A percentile compares a stretch with the other conserved stretches of the same genome.
Evolutionary conservation across 2,797 vertebrate genomes (phyloP).

Genomic region (Chiroxiphia lanceolata): DNA sequence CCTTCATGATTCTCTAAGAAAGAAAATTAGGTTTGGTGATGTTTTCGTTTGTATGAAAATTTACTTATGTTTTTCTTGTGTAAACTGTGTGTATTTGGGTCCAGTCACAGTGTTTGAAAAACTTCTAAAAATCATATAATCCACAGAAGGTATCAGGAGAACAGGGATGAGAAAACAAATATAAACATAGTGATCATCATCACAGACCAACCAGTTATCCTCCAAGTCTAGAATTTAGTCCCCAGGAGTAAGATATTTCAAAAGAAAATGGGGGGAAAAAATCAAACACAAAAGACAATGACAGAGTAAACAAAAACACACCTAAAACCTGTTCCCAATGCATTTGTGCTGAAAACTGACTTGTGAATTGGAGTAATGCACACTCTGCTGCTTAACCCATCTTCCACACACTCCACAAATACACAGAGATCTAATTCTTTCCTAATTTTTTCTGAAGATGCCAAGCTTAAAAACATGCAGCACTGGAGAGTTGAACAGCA

Average conservation of each 20-base stretch:
- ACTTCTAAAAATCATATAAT: not conserved
- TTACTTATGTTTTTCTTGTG: not conserved
- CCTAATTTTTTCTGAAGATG: not conserved
- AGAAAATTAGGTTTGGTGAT: not conserved
- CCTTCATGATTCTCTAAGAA: not conserved
- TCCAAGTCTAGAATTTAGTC: not conserved
- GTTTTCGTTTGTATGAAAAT: not conserved
- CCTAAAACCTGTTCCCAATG: not conserved
- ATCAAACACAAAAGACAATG: not conserved
- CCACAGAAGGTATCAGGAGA: not conserved
- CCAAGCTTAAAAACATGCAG: not conserved
- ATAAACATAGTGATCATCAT: not conserved
- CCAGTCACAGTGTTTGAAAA: not conserved
- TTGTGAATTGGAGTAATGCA: not conserved
- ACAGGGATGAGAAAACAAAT: not conserved
- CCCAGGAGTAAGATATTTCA: not conserved
- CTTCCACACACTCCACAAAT: not conserved
- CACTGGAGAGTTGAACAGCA: not conserved
- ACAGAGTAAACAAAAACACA: not conserved
- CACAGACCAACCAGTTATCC: not conserved
- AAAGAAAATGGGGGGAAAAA: accelerated
- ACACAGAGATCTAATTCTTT: not conserved
- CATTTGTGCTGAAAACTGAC: not conserved
- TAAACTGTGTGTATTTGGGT: not conserved
- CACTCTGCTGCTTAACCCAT: not conserved